Base-by-base conservation (phyloP, 2,888 invertebrate species). In the Serripes groenlandicus region DNA sequence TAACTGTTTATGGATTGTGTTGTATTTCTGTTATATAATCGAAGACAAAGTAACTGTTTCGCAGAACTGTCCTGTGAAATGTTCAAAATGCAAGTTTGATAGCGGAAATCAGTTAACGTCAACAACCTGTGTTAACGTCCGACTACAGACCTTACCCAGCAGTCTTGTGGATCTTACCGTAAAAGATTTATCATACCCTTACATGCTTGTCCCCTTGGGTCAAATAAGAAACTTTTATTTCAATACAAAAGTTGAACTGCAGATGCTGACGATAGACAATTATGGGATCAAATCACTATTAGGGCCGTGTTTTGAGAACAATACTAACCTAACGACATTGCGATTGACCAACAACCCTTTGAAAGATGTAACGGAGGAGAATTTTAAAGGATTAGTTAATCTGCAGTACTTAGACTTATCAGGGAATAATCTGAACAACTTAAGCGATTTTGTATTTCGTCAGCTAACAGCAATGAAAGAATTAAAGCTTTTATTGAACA, bases 371-470 rank as follows among this genome's bases (percentile, higher is more conserved):
- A 18, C n/a, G 0, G 49, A 58, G 30, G 60, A 69, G 18, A 84
- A 80, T 71, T 90, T 89, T 68, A 52, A 73, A 9, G 91, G 90
- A n/a, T 86, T 90, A 4, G 26, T 35, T 28, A 83, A 75, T 26
- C 66, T 91, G 15, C 64, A 71, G 21, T 77, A 79, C 7, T 73
- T 91, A 7, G 86, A 82, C 37, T 69, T 91, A 9, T 82, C 85
- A 60, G 54, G 75, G 26, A 90, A 90, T 75, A 37, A 70, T 0
- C 72, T 91, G 3, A 32, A 34, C 49, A 28, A 62, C 18, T 35
- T 90, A 11, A 68, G 62, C 30, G 78, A 82, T 54, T 75, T 75
- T 66, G 75, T 81, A 7, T 90, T 91, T 71, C 35, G 71, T 11
- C 49, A 81, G 5, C 80, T 90, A 15, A 30, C 77, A 0, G 26